phyloP scores from a whole-genome alignment of 2,797 vertebrate species.

The Danionella dracula region DNA sequence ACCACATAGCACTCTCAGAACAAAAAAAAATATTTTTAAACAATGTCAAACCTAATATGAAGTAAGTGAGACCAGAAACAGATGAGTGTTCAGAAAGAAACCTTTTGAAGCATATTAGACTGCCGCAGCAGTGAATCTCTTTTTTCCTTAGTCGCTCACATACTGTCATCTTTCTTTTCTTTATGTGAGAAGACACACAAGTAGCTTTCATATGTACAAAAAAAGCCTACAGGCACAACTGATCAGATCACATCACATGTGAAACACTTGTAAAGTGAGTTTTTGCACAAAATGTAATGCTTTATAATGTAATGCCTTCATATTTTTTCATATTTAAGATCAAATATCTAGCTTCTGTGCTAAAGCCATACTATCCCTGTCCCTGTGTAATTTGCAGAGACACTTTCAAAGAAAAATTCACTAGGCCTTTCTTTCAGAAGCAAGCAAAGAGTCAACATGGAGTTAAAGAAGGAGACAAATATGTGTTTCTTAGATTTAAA shows the following conservation, averaged over 20 bases:
- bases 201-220: not conserved
- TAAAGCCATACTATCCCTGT: not conserved
- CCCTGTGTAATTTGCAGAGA: not conserved
- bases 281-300: not conserved
- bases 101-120: constrained; percentile 5
- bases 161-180: not conserved
- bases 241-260: constrained; percentile 11
- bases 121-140: constrained; percentile 1
- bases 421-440: not conserved
- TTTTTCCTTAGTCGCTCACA: not conserved
- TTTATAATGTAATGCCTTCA: not conserved
- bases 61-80: not conserved
- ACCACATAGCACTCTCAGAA: not conserved
- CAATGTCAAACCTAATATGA: not conserved
- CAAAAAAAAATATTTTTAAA: not conserved
- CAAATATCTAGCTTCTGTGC: not conserved
- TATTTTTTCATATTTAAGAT: not conserved
- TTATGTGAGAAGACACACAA: not conserved
- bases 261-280: constrained; percentile 5
- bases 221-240: constrained; percentile 16
- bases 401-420: not conserved
- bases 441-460: not conserved
- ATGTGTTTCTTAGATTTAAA: no score
- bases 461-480: not conserved
- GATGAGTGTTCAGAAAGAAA: not conserved